These are phyloP conservation scores for Mesochorus sp. DNA, from an alignment of 2,888 invertebrate species.

Conservation along the genomic window DNA sequence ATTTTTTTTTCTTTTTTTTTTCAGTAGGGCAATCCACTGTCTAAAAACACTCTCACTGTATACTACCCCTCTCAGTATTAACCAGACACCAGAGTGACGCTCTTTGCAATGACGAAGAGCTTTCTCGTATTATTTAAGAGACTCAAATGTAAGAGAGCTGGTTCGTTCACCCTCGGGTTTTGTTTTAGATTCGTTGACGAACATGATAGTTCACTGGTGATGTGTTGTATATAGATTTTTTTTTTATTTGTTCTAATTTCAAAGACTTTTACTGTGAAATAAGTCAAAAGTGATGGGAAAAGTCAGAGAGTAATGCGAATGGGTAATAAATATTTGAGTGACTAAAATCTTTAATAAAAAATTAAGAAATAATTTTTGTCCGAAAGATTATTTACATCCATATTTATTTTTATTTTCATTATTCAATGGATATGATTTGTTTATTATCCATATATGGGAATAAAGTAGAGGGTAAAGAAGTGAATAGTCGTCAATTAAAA, in stretches of 20 bases:
- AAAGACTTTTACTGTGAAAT: slow-evolving; percentile 4
- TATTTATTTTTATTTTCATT: too few species aligned
- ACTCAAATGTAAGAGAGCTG: slow-evolving; percentile 25
- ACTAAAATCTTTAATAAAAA: too few species aligned
- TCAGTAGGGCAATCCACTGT: slow-evolving; percentile 43
- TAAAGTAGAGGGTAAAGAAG: too few species aligned
- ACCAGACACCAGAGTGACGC: slow-evolving; percentile 34
- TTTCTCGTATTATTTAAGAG: slow-evolving; percentile 41
- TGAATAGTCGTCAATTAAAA: too few species aligned
- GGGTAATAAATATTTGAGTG: background rate
- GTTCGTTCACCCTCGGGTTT: slow-evolving; percentile 53
- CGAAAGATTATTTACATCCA: too few species aligned
- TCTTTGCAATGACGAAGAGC: slow-evolving; percentile 51
- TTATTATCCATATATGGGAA: too few species aligned
- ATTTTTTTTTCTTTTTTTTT: slow-evolving; percentile 8
- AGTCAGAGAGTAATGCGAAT: background rate
- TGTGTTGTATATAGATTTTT: background rate
- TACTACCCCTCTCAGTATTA: slow-evolving; percentile 31
- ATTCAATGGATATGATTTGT: too few species aligned
- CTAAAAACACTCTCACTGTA: slow-evolving; percentile 41
- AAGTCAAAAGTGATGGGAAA: background rate
- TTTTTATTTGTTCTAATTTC: slow-evolving; percentile 29
- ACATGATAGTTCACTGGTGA: slow-evolving; percentile 6
- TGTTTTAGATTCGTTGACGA: slow-evolving; percentile 25
- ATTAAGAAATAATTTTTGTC: background rate